Conservation (phyloP, 2,797 vertebrate species). For the Anguilla pacifica region DNA sequence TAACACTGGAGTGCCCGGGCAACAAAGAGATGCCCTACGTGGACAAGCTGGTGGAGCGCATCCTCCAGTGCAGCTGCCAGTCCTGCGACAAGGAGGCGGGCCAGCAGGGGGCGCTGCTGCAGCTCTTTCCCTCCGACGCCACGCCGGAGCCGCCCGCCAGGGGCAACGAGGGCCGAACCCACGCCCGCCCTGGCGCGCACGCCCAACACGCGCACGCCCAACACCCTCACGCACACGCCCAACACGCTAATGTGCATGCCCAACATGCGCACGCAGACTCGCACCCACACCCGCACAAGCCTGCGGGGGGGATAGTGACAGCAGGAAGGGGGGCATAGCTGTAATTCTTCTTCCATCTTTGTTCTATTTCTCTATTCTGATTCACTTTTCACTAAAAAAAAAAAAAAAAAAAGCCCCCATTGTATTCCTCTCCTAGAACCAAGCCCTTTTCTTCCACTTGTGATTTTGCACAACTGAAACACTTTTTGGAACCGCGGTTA, state of each 20-base stretch:
- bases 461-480: slow-evolving; percentile 39
- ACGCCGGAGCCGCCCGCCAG: slow-evolving; percentile 55
- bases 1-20: slow-evolving; percentile 90
- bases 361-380: slow-evolving; percentile 24
- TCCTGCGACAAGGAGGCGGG: slow-evolving; percentile 87
- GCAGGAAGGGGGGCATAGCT: not conserved
- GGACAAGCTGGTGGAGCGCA: slow-evolving; percentile 95
- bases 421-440: slow-evolving; percentile 13
- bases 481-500: slow-evolving; percentile 23
- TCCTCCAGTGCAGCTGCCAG: slow-evolving; percentile 95
- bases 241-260: slow-evolving; percentile 36
- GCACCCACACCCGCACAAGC: slow-evolving; percentile 68
- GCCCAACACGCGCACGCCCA: slow-evolving; percentile 56
- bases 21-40: slow-evolving; percentile 85
- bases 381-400: slow-evolving; percentile 37
- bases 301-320: slow-evolving; percentile 65
- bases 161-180: slow-evolving; percentile 24
- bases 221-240: slow-evolving; percentile 52
- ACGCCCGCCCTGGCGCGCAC: slow-evolving; percentile 46
- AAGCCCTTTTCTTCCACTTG: slow-evolving; percentile 24
- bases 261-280: slow-evolving; percentile 59
- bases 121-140: slow-evolving; percentile 78
- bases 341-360: not conserved
- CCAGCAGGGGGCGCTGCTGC: slow-evolving; percentile 87
- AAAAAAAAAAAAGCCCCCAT: slow-evolving; percentile 24